Base-by-base conservation (phyloP, 2,113 vertebrate genomes). In the Sander vitreus region DNA sequence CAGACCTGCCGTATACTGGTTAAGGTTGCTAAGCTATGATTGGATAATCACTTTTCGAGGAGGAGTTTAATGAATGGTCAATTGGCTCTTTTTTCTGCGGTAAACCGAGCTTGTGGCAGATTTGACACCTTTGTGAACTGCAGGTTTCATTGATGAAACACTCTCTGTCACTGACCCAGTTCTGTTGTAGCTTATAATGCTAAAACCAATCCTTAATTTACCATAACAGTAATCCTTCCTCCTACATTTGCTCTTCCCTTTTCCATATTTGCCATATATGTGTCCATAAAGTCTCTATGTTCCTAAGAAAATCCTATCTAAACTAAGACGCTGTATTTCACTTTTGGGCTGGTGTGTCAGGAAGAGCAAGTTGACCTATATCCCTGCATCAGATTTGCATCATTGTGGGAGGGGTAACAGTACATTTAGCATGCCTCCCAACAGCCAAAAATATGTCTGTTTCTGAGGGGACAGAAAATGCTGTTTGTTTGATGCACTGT, bases 271-370 rank as follows among this genome's bases (percentile, higher is more conserved):
- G 58, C 83, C n/a, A n/a, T n/a, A n/a, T n/a, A n/a, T 70, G 76
- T 81, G 76, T 73, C 90, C 67, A 73, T 63, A 81, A 45, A 62
- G 77, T 80, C 81, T 76, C 48, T 68, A 70, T 81, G 80, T 84
- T 93, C 77, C 87, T 71, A 85, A 88, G 89, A 78, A 85, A 89
- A 90, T 92, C 82, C 81, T 83, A 70, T 88, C 81, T 73, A 89
- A 92, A 93, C 85, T 90, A 73, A 93, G 67, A 84, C 63, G 65
- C 73, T 11, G 30, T 65, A 18, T 58, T 75, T 76, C 45, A 77
- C 74, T 86, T 70, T 70, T 57, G 58, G 67, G 74, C 82, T 75
- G 54, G 81, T 86, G 86, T 85, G 86, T 87, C 74, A 75, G 64
- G 68, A 81, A 64, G 59, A 78, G 71, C 47, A 59, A 8, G 77